phyloP scores from a whole-genome alignment of 2,797 vertebrate genomes.

The Taenioides sp. region DNA sequence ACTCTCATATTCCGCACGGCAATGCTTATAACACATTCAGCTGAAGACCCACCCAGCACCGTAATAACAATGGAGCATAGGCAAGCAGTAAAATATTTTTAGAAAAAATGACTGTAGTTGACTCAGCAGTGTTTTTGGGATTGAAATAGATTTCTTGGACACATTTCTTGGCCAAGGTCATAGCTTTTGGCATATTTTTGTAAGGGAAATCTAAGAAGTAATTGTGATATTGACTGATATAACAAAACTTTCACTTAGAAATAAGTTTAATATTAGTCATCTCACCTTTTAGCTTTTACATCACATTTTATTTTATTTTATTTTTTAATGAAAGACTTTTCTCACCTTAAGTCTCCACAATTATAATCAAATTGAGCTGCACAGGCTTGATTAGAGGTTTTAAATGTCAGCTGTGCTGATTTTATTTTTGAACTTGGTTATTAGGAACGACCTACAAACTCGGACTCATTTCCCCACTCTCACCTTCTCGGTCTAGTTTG shows the following conservation, averaged over 20 bases:
- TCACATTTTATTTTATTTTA: not conserved
- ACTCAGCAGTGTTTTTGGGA: not conserved
- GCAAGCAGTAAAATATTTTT: not conserved
- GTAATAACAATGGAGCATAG: not conserved
- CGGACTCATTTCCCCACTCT: not conserved
- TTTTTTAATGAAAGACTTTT: not conserved
- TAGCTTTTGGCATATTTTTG: not conserved
- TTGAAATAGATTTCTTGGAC: not conserved
- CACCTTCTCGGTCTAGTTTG: not conserved
- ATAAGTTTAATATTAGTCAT: not conserved
- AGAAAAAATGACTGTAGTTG: not conserved
- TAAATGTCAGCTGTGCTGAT: constrained; percentile 7
- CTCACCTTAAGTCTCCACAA: not conserved
- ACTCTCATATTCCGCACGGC: not conserved
- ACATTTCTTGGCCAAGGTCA: not conserved
- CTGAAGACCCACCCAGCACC: not conserved
- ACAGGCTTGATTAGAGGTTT: constrained; percentile 4
- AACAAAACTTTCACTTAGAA: not conserved
- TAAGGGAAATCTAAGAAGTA: not conserved
- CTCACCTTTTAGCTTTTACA: not conserved
- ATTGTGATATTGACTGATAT: not conserved
- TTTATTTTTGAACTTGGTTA: not conserved
- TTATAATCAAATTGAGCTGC: not conserved
- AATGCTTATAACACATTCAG: constrained; percentile 15
- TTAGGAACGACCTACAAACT: not conserved